These are phyloP conservation scores for Oryzias javanicus DNA, from an alignment of 2,113 vertebrate genomes.

Conservation along the genomic window DNA sequence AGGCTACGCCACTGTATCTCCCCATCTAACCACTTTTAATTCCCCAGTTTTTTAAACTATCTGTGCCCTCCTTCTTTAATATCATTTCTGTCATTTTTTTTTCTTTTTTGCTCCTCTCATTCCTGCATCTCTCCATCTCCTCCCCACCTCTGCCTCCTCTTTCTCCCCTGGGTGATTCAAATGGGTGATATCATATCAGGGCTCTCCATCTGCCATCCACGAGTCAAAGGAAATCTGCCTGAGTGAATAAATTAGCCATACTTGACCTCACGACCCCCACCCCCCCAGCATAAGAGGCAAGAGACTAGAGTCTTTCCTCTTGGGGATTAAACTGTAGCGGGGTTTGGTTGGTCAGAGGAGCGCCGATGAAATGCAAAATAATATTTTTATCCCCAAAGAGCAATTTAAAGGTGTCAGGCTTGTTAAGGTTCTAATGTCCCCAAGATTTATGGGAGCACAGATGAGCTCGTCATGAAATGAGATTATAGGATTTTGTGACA, in stretches of 20 bases:
- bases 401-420: slow-evolving; percentile 65
- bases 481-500: slow-evolving; percentile 11
- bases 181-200: slow-evolving; percentile 79
- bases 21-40: slow-evolving; percentile 65
- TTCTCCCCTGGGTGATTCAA: slow-evolving; percentile 71
- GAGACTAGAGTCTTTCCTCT: slow-evolving; percentile 64
- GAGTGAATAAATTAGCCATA: slow-evolving; percentile 84
- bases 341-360: slow-evolving; percentile 61
- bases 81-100: slow-evolving; percentile 58
- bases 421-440: slow-evolving; percentile 49
- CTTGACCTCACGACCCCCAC: slow-evolving; percentile 77
- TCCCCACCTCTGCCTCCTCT: slow-evolving; percentile 24
- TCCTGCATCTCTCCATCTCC: slow-evolving; percentile 41
- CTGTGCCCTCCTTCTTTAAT: slow-evolving; percentile 48
- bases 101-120: slow-evolving; percentile 55
- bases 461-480: slow-evolving; percentile 25
- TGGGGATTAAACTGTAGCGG: slow-evolving; percentile 65
- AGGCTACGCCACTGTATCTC: slow-evolving; percentile 45
- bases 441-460: slow-evolving; percentile 36
- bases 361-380: slow-evolving; percentile 61
- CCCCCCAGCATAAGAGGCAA: slow-evolving; percentile 61
- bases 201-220: slow-evolving; percentile 76
- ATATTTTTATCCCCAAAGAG: slow-evolving; percentile 68
- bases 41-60: slow-evolving; percentile 56
- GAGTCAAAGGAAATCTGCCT: slow-evolving; percentile 80